A percentile compares a stretch with the other conserved stretches of the same genome.
Evolutionary conservation across 2,113 vertebrate species (phyloP).

Genomic region (Psilopsiagon aurifrons): DNA sequence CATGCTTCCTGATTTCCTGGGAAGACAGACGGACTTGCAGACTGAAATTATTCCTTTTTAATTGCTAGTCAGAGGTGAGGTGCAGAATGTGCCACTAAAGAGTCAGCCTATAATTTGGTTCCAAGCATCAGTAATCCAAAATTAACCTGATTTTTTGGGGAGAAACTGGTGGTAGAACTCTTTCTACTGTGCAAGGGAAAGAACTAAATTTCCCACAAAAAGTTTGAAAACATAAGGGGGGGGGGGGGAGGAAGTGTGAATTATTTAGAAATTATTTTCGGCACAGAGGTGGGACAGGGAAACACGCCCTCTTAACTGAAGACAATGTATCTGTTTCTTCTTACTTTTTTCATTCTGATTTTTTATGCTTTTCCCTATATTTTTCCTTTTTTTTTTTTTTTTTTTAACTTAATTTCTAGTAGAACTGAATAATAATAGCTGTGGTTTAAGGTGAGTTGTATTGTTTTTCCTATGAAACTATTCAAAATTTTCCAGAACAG

Average conservation of each 20-base stretch:
- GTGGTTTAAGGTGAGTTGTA: neutral
- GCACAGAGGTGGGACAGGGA: neutral
- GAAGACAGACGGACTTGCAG: neutral
- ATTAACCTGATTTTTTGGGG: neutral
- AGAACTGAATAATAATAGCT: neutral
- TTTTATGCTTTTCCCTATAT: neutral
- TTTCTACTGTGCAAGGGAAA: neutral
- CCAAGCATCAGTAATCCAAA: neutral
- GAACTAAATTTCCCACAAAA: neutral
- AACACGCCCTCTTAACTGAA: neutral
- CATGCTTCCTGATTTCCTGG: neutral
- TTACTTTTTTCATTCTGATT: neutral
- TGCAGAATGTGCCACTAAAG: neutral
- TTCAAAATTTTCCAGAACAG: neutral
- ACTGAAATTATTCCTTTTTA: neutral
- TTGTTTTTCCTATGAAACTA: neutral
- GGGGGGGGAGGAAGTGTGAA: neutral
- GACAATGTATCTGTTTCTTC: neutral
- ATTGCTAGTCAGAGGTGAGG: neutral
- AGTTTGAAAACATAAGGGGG: neutral
- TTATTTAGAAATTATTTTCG: neutral
- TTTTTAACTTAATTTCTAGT: neutral
- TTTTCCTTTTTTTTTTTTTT: neutral
- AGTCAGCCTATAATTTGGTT: neutral
- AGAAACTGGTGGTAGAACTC: neutral